phyloP scores from a whole-genome alignment of 2,113 vertebrate species.

The Edolisoma coerulescens region DNA sequence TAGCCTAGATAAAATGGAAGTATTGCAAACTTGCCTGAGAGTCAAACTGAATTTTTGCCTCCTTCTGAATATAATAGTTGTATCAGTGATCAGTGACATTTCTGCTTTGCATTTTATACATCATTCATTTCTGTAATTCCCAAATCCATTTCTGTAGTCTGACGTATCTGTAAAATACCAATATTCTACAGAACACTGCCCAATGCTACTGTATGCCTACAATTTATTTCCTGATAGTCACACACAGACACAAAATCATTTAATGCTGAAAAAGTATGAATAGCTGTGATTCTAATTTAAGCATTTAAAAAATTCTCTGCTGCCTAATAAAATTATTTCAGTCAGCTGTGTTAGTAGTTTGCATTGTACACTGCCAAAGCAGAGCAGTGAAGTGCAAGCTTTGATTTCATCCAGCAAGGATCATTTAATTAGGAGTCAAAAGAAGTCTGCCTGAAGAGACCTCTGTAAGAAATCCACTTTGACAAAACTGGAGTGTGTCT shows the following conservation, averaged over 20 bases:
- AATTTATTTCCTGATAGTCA: not conserved
- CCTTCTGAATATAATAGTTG: not conserved
- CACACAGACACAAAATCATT: not conserved
- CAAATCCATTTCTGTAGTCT: not conserved
- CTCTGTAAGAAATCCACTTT: not conserved
- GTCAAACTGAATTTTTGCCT: slow-evolving; percentile 7
- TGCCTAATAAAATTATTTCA: not conserved
- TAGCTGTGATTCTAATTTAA: not conserved
- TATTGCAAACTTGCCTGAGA: not conserved
- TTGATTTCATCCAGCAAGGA: not conserved
- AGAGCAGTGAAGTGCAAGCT: not conserved
- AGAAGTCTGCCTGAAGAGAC: not conserved
- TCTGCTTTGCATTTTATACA: slow-evolving; percentile 38
- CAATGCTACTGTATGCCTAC: not conserved
- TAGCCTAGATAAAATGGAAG: not conserved
- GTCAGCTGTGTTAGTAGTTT: not conserved
- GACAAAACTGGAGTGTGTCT: slow-evolving; percentile 10
- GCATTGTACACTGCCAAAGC: not conserved
- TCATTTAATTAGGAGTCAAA: not conserved
- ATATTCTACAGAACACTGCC: not conserved
- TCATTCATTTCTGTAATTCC: not conserved
- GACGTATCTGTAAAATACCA: not conserved
- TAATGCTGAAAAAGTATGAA: not conserved
- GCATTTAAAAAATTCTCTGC: not conserved
- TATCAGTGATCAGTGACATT: slow-evolving; percentile 47